phyloP scores from a whole-genome alignment of 2,797 vertebrate species.

The Remorina albescens region DNA sequence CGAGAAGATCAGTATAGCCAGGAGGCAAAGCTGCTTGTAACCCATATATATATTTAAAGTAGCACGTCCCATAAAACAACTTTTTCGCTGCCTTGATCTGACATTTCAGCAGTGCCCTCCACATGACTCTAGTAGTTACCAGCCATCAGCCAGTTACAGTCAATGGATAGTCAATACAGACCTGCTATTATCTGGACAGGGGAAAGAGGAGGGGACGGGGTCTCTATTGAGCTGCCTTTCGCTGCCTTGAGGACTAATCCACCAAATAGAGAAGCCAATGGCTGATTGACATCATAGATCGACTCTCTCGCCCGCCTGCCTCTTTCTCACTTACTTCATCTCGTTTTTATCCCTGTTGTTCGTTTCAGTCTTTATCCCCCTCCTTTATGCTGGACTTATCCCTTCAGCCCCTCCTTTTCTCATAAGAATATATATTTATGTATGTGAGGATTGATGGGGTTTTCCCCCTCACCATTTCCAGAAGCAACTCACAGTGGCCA shows the following conservation, averaged over 20 bases:
- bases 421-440: conserved; percentile 1
- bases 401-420: conserved; percentile 3
- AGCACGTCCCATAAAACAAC: conserved; percentile 61
- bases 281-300: conserved; percentile 74
- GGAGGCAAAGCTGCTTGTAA: conserved; percentile 56
- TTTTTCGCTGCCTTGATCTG: conserved; percentile 50
- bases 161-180: conserved; percentile 70
- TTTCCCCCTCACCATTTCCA: conserved; percentile 9
- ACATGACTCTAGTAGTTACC: conserved; percentile 61
- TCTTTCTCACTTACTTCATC: conserved; percentile 58
- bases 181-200: conserved; percentile 76
- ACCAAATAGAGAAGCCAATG: conserved; percentile 77
- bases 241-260: conserved; percentile 71
- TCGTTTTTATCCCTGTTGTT: conserved; percentile 46
- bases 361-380: conserved; percentile 25
- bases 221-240: conserved; percentile 74
- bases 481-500: conserved; percentile 1
- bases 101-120: conserved; percentile 68
- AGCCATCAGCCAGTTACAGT: conserved; percentile 62
- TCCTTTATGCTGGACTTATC: background rate
- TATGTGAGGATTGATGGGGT: background rate
- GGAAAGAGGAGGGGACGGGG: conserved; percentile 63
- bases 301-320: conserved; percentile 45
- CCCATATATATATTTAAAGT: conserved; percentile 30
- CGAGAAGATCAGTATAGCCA: conserved; percentile 31